Conservation (phyloP, 2,888 invertebrate genomes). For the Cyclophora punctaria region DNA sequence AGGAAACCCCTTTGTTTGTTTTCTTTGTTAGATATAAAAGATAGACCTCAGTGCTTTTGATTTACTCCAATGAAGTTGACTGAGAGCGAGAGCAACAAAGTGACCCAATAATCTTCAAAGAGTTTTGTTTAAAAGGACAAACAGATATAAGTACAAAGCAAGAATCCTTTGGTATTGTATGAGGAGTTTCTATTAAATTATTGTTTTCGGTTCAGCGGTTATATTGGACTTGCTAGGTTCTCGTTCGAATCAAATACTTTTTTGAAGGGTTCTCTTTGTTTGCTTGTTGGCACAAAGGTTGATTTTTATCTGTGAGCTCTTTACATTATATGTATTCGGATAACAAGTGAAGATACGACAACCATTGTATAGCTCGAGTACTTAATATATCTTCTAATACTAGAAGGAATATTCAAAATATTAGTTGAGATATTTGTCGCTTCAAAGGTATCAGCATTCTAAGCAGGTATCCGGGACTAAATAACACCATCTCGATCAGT, state of each 20-base stretch:
- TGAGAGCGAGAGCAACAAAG: slow-evolving; percentile 6
- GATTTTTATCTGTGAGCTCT: too few species aligned
- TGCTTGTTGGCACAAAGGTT: too few species aligned
- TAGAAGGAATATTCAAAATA: too few species aligned
- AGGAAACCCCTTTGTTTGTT: slow-evolving; percentile 19
- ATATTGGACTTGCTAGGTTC: background rate
- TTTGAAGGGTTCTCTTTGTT: too few species aligned
- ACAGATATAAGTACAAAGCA: background rate
- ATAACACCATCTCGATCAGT: too few species aligned
- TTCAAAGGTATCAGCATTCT: too few species aligned
- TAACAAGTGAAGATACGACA: too few species aligned
- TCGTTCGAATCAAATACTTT: slow-evolving; percentile 3
- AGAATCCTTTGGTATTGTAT: background rate
- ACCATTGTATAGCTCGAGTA: too few species aligned
- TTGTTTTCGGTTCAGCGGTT: slow-evolving; percentile 11
- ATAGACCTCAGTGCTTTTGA: slow-evolving; percentile 12
- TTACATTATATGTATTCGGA: too few species aligned
- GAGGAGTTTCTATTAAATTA: slow-evolving; percentile 4
- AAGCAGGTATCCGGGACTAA: too few species aligned
- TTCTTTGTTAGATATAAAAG: slow-evolving; percentile 19
- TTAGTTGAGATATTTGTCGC: too few species aligned
- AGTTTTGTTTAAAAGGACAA: background rate
- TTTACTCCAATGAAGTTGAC: slow-evolving; percentile 11
- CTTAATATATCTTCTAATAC: too few species aligned
- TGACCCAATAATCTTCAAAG: slow-evolving; percentile 8